Evolutionary conservation across 1,140 invertebrate species (phyloP).

Genomic region (Augochlora pura): DNA sequence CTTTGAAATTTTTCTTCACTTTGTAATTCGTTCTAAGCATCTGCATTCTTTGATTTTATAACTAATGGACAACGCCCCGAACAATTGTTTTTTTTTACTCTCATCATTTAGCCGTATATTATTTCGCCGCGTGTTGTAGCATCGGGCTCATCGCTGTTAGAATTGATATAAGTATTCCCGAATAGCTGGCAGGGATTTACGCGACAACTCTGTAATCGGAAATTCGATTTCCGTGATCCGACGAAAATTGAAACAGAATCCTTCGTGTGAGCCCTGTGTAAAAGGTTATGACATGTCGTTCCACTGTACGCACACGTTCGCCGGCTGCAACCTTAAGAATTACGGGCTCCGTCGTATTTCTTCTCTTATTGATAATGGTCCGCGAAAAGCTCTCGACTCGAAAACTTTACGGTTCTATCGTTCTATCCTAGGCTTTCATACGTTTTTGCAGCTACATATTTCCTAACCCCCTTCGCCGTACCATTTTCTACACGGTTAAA

Average conservation of each 20-base stretch:
- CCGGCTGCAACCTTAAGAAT: neutral
- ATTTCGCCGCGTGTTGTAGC: neutral
- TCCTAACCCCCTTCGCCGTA: too few relatives aligned
- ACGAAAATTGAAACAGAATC: slow-evolving; percentile 53
- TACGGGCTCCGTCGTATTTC: neutral
- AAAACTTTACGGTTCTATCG: too few relatives aligned
- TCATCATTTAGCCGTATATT: neutral
- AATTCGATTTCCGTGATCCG: slow-evolving; percentile 53
- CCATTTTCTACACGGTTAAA: too few relatives aligned
- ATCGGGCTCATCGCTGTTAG: slow-evolving; percentile 21
- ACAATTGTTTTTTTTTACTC: too few relatives aligned
- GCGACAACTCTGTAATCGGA: slow-evolving; percentile 25
- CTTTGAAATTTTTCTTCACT: too few relatives aligned
- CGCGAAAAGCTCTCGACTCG: too few relatives aligned
- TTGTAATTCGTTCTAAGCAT: too few relatives aligned
- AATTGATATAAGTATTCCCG: slow-evolving; percentile 36
- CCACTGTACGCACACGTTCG: neutral
- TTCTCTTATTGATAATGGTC: neutral
- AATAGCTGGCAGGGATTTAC: slow-evolving; percentile 34
- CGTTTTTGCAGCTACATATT: too few relatives aligned
- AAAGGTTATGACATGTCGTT: slow-evolving; percentile 32
- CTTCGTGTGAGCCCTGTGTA: slow-evolving; percentile 21
- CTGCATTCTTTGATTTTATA: too few relatives aligned
- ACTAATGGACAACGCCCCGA: too few relatives aligned
- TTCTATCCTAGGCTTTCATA: too few relatives aligned